Base-by-base conservation (phyloP, 2,797 vertebrate species). In the Sebastiscus tertius region DNA sequence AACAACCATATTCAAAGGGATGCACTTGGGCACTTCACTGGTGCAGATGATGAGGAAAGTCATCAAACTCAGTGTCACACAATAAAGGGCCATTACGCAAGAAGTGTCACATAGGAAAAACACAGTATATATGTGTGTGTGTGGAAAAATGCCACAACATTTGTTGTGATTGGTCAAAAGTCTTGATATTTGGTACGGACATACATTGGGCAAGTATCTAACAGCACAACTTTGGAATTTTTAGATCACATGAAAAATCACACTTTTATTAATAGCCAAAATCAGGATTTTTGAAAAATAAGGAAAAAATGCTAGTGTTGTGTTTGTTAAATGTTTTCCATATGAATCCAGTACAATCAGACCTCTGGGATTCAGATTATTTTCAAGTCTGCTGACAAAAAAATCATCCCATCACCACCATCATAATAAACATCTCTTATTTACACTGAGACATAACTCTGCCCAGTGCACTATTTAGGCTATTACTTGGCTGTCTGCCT, bases 401-500 rank as follows among this genome's bases (percentile, higher is more conserved):
- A 4, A 36, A 36, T 36, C 1, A 3, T 84, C 54, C 71, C 22
- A 56, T 80, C 54, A 42, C 13, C 39, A 16, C 16, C 14, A 36
- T 36, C 34, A 42, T 16, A 1, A 8, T 54, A 39, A 65, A 63
- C 56, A 34, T n/a, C 33, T 85, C 27, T 72, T n/a, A n/a, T 85
- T 72, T 74, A 72, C 56, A 22, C 26, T 18, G 22, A 14, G 65
- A 36, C 68, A 84, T 75, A 31, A 72, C 78, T 84, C 29, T 71
- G 33, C 58, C 20, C 66, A 22, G 33, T 74, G 7, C 71, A 63
- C 55, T 56, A 27, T 77, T 70, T 76, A 74, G 64, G 46, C 20
- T 80, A 24, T 85, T 74, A 77, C 75, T 79, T 78, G 79, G 76
- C 72, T 87, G 79, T 79, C 81, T 72, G 61, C 36, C 36, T 39